Evolutionary conservation across 53 echinoderm and acorn worm species (phyloP).

Genomic region (Henricia sp.): DNA sequence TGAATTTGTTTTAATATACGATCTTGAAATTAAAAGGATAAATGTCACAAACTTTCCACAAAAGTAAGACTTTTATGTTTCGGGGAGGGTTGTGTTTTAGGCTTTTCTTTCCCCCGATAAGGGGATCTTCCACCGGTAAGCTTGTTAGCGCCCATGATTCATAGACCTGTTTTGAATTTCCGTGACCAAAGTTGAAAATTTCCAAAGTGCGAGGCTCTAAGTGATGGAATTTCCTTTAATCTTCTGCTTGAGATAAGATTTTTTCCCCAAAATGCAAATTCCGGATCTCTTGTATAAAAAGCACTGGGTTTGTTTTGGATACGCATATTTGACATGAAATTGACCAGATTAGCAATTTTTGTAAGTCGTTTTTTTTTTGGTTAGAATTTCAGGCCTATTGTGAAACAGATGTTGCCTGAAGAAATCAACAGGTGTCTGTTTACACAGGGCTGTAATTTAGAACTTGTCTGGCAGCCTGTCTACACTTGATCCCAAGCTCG

Average conservation of each 20-base stretch:
- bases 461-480: too few species aligned
- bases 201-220: neutral
- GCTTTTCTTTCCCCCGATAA: neutral
- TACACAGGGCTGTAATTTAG: neutral
- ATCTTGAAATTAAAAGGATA: too few species aligned
- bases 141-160: neutral
- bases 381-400: neutral
- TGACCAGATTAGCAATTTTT: too few species aligned
- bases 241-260: neutral
- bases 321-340: too few species aligned
- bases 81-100: neutral
- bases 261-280: too few species aligned
- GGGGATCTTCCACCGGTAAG: neutral
- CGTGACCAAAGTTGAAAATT: slow-evolving; percentile 24
- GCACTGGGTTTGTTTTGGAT: too few species aligned
- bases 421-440: neutral
- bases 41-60: too few species aligned
- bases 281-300: too few species aligned
- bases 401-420: neutral
- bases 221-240: slow-evolving; percentile 30
- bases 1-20: too few species aligned
- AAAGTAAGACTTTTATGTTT: neutral
- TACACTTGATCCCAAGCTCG: too few species aligned
- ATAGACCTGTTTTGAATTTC: slow-evolving; percentile 22
- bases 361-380: too few species aligned